phyloP scores from a whole-genome alignment of 2,113 vertebrate species.

The Ameiurus melas region DNA sequence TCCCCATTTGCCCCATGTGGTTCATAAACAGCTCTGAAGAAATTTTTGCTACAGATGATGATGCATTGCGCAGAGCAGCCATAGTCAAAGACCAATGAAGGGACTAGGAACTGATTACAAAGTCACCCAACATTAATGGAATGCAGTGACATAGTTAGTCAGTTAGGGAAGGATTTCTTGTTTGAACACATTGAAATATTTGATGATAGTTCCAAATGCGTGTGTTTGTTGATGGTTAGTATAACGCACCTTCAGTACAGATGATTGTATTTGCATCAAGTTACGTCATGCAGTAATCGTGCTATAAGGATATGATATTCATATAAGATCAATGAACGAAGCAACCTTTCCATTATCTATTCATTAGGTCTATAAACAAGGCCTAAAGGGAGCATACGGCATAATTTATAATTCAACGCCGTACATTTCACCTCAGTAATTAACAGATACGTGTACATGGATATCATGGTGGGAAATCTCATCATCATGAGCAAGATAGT shows the following conservation, averaged over 20 bases:
- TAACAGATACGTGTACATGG: neutral
- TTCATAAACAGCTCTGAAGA: constrained; percentile 34
- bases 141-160: neutral
- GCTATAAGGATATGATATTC: neutral
- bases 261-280: neutral
- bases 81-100: neutral
- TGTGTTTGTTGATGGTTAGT: neutral
- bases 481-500: neutral
- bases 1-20: neutral
- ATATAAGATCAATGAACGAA: no score
- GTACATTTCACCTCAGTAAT: no score
- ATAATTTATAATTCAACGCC: neutral
- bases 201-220: neutral
- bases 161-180: neutral
- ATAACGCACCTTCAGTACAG: neutral
- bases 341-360: neutral
- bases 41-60: constrained; percentile 12
- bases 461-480: neutral
- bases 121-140: neutral
- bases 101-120: neutral
- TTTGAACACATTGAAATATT: neutral
- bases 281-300: neutral
- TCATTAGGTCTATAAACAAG: neutral
- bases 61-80: neutral
- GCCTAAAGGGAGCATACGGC: neutral